Evolutionary conservation across 1,140 invertebrate species (phyloP).

Genomic region (Drosophila lowei): DNA sequence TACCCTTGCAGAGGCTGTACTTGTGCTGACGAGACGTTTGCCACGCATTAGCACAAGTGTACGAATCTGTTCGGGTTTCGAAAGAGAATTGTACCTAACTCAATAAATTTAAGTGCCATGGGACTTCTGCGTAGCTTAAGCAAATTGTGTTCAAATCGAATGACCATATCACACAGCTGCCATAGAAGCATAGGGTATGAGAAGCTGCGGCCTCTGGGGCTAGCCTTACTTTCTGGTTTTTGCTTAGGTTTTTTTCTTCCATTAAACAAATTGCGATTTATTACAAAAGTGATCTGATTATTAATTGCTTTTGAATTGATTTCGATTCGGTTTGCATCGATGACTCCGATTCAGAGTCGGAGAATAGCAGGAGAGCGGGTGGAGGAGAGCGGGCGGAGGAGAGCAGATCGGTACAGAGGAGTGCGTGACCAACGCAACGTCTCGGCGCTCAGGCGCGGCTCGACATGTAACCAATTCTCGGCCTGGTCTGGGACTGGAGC

Average conservation of each 20-base stretch:
- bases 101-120: too few relatives aligned
- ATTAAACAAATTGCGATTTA: slow-evolving; percentile 77
- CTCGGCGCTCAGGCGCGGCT: slow-evolving; percentile 8
- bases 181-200: too few relatives aligned
- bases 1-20: neutral
- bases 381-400: neutral
- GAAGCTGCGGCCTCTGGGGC: too few relatives aligned
- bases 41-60: too few relatives aligned
- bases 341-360: slow-evolving; percentile 11
- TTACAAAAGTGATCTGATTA: slow-evolving; percentile 76
- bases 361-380: neutral
- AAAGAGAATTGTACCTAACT: too few relatives aligned
- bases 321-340: slow-evolving; percentile 39
- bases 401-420: neutral
- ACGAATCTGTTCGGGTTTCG: too few relatives aligned
- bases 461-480: slow-evolving; percentile 43
- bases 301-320: slow-evolving; percentile 76
- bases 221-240: slow-evolving; percentile 24
- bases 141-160: too few relatives aligned
- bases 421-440: slow-evolving; percentile 74
- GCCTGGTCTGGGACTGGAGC: slow-evolving; percentile 3
- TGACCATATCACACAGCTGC: too few relatives aligned
- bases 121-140: too few relatives aligned
- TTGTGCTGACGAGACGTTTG: neutral
- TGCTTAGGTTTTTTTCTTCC: slow-evolving; percentile 46